A percentile compares a stretch with the other conserved stretches of the same genome.
Evolutionary conservation across 64 coral and sea anemone genomes (phyloP).

Genomic region (Dendronephthya gigantea): DNA sequence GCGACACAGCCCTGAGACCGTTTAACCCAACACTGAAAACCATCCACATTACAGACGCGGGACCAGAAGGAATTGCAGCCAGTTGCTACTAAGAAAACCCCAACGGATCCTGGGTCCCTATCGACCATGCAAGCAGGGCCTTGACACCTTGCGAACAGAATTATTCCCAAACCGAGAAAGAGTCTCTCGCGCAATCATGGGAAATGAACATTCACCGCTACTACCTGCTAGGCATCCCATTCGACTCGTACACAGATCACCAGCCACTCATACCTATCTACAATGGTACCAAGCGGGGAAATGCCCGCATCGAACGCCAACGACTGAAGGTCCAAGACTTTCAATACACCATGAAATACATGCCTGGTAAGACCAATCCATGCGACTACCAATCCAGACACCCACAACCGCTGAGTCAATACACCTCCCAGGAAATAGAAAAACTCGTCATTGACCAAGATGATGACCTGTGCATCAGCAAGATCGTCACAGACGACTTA

Average conservation of each 20-base stretch:
- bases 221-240: not conserved
- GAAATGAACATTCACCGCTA: not conserved
- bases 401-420: not conserved
- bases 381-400: conserved; percentile 27
- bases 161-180: not conserved
- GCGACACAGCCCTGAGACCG: not conserved
- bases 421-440: not conserved
- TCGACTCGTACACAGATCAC: conserved; percentile 18
- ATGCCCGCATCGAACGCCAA: too few species aligned
- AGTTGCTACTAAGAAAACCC: not conserved
- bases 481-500: conserved; percentile 19
- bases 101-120: not conserved
- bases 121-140: not conserved
- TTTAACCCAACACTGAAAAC: not conserved
- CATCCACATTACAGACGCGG: not conserved
- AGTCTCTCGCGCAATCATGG: not conserved
- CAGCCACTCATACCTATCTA: conserved; percentile 30
- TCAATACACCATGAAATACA: not conserved
- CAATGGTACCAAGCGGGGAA: not conserved
- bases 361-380: conserved; percentile 1
- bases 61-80: not conserved
- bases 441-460: not conserved
- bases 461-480: conserved; percentile 22
- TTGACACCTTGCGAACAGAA: conserved; percentile 15
- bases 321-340: not conserved